These are phyloP conservation scores for Globodera ellingtonae DNA, from an alignment of 1,140 invertebrate species.

Conservation along the genomic window DNA sequence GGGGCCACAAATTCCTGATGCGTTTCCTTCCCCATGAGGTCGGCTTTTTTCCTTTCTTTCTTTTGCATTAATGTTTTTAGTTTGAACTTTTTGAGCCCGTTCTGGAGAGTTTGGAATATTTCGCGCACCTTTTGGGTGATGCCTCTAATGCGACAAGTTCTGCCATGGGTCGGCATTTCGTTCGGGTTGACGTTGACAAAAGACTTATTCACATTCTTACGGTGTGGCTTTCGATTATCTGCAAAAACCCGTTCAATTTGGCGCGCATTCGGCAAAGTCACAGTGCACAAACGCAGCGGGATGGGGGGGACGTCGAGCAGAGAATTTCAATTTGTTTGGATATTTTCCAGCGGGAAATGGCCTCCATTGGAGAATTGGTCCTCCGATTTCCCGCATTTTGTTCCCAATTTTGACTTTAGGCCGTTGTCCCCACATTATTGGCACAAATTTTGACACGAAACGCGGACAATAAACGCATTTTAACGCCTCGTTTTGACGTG, in stretches of 20 bases:
- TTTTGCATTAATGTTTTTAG: conserved; percentile 2
- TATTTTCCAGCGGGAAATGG: conserved; percentile 12
- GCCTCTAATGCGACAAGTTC: not conserved
- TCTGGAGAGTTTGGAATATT: conserved; percentile 32
- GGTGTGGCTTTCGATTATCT: conserved; percentile 49
- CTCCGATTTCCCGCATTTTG: conserved; percentile 1
- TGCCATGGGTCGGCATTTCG: too few species aligned
- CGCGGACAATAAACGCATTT: conserved; percentile 34
- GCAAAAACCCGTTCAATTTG: conserved; percentile 57
- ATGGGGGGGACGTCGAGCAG: not conserved
- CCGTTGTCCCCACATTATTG: conserved; percentile 41
- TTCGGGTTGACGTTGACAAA: conserved; percentile 2
- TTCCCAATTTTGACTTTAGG: conserved; percentile 31
- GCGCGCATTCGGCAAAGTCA: conserved; percentile 3
- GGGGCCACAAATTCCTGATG: conserved; percentile 37
- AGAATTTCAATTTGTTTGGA: conserved; percentile 16
- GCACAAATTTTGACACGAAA: conserved; percentile 53
- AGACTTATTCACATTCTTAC: conserved; percentile 35
- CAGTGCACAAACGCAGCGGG: not conserved
- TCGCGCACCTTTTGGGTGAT: conserved; percentile 7
- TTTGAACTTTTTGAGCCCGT: conserved; percentile 30
- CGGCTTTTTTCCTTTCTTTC: not conserved
- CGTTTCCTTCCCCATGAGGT: conserved; percentile 41
- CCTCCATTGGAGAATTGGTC: conserved; percentile 23
- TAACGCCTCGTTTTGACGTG: conserved; percentile 23